A percentile compares a stretch with the other conserved stretches of the same genome.
Evolutionary conservation across 2,113 vertebrate genomes (phyloP).

Genomic region (Pleuronectes platessa): DNA sequence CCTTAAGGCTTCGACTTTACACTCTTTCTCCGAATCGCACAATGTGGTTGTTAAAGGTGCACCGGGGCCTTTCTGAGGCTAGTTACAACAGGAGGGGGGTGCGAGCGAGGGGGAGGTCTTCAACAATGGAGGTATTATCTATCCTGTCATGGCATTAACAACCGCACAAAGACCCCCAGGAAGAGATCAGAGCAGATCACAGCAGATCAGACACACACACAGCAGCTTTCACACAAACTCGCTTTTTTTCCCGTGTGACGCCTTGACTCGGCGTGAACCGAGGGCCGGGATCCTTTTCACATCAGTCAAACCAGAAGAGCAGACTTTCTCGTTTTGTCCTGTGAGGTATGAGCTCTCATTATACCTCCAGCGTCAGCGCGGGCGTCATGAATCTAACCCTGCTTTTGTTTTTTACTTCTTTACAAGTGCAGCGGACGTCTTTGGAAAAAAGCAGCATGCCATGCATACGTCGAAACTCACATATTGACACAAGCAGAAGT

Average conservation of each 20-base stretch:
- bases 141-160: constrained; percentile 75
- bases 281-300: constrained; percentile 41
- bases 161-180: constrained; percentile 72
- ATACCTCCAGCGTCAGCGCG: background rate
- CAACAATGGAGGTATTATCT: constrained; percentile 78
- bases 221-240: constrained; percentile 72
- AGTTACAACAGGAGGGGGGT: constrained; percentile 22
- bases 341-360: constrained; percentile 24
- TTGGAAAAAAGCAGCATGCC: too few relatives aligned
- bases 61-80: constrained; percentile 38
- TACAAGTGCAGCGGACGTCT: too few relatives aligned
- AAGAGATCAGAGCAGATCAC: constrained; percentile 73
- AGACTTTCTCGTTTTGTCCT: constrained; percentile 21
- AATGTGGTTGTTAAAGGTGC: constrained; percentile 56
- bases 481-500: constrained; percentile 29
- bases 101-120: constrained; percentile 32
- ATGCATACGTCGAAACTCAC: background rate
- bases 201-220: constrained; percentile 62
- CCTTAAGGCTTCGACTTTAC: background rate
- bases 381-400: constrained; percentile 10
- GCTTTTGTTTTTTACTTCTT: too few relatives aligned
- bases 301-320: constrained; percentile 41
- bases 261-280: constrained; percentile 22
- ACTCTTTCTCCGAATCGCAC: constrained; percentile 35
- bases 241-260: constrained; percentile 11